These are phyloP conservation scores for Proteles cristata DNA, from an alignment of 2,113 vertebrate species.

Conservation along the genomic window DNA sequence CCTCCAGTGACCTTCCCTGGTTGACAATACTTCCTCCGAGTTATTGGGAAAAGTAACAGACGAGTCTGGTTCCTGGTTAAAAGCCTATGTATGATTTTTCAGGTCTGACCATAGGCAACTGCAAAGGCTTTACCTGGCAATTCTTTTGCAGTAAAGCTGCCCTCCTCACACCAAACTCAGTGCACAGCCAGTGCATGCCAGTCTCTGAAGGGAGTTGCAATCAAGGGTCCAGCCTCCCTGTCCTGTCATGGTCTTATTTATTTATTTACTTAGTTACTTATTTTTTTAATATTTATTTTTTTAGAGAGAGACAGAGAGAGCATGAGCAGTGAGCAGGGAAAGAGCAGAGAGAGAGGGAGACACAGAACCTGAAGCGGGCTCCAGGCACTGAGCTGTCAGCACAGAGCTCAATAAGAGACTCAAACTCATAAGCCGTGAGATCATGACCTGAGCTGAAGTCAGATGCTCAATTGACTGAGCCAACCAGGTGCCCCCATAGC, in stretches of 20 bases:
- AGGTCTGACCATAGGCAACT: not conserved
- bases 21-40: not conserved
- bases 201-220: not conserved
- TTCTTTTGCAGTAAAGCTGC: not conserved
- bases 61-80: not conserved
- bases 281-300: too few relatives aligned
- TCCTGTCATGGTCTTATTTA: too few relatives aligned
- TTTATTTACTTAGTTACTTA: too few relatives aligned
- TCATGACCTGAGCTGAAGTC: too few relatives aligned
- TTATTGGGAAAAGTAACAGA: not conserved
- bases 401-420: too few relatives aligned
- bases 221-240: not conserved
- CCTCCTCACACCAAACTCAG: not conserved
- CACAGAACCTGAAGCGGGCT: too few relatives aligned
- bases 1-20: not conserved
- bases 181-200: rapidly evolving
- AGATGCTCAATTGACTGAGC: too few relatives aligned
- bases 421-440: too few relatives aligned
- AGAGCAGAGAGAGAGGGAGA: too few relatives aligned
- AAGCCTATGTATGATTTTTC: not conserved
- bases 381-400: too few relatives aligned
- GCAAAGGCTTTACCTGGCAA: not conserved
- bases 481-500: not conserved
- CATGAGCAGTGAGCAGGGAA: too few relatives aligned
- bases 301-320: too few relatives aligned